Evolutionary conservation across 2,113 vertebrate genomes (phyloP).

Genomic region (Scartelaos histophorus): DNA sequence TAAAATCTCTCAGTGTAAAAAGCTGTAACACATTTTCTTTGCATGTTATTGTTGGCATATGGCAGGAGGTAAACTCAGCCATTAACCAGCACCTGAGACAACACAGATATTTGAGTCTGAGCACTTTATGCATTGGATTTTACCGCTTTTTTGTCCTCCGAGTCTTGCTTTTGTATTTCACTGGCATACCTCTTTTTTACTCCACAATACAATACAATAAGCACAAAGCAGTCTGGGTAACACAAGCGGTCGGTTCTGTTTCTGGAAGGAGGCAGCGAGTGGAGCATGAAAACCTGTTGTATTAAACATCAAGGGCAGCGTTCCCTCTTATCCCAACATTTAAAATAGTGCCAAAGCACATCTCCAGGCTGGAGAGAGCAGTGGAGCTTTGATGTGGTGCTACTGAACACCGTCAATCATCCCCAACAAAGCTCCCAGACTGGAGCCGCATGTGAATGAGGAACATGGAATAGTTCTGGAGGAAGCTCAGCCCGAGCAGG

Average conservation of each 20-base stretch:
- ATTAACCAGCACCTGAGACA: background rate
- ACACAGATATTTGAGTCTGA: background rate
- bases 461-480: background rate
- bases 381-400: conserved; percentile 1
- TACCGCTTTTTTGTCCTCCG: background rate
- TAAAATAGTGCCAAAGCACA: conserved; percentile 8
- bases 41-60: too few species aligned
- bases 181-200: conserved; percentile 9
- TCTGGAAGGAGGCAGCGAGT: conserved; percentile 2
- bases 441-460: conserved; percentile 13
- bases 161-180: background rate
- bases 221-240: conserved; percentile 1
- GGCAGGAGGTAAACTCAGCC: too few species aligned
- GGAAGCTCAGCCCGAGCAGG: background rate
- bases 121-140: background rate
- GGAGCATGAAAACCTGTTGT: conserved; percentile 4
- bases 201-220: background rate
- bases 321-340: conserved; percentile 10
- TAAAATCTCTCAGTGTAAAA: background rate
- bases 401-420: conserved; percentile 15
- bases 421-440: conserved; percentile 2
- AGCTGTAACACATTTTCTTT: too few species aligned
- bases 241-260: background rate
- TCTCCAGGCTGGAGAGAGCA: background rate
- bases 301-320: conserved; percentile 28